Evolutionary conservation across 2,113 vertebrate species (phyloP).

Genomic region (Pelecanoides urinatrix): DNA sequence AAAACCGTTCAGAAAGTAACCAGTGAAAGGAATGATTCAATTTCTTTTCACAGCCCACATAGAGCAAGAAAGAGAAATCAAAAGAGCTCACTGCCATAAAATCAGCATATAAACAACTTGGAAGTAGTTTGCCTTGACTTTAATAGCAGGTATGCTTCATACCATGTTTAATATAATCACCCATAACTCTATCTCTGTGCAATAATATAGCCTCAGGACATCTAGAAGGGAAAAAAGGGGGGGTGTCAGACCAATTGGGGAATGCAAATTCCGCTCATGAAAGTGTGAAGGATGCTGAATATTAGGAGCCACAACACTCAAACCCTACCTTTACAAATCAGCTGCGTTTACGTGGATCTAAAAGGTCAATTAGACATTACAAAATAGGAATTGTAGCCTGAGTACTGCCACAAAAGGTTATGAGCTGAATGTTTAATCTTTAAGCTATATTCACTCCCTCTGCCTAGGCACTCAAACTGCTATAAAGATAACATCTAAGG

Average conservation of each 20-base stretch:
- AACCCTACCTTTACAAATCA: not conserved
- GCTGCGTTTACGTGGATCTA: not conserved
- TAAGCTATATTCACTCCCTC: not conserved
- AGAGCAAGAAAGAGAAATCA: not conserved
- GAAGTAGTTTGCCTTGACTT: not conserved
- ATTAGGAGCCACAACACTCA: not conserved
- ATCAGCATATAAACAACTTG: not conserved
- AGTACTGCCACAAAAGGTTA: not conserved
- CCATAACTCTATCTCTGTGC: not conserved
- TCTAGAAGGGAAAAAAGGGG: not conserved
- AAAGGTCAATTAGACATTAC: conserved; percentile 21
- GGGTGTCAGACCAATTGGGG: not conserved
- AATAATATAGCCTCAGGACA: not conserved
- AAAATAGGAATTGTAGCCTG: conserved; percentile 3
- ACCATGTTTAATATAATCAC: not conserved
- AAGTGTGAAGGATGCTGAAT: not conserved
- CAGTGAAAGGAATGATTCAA: not conserved
- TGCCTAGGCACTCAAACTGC: not conserved
- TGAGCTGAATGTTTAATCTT: conserved; percentile 5
- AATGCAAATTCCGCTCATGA: not conserved
- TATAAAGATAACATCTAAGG: not conserved
- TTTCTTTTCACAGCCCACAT: not conserved
- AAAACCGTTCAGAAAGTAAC: not conserved
- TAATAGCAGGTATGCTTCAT: not conserved
- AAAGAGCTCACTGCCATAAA: not conserved